These are phyloP conservation scores for Lethrus apterus DNA, from an alignment of 1,140 invertebrate species.

Conservation along the genomic window DNA sequence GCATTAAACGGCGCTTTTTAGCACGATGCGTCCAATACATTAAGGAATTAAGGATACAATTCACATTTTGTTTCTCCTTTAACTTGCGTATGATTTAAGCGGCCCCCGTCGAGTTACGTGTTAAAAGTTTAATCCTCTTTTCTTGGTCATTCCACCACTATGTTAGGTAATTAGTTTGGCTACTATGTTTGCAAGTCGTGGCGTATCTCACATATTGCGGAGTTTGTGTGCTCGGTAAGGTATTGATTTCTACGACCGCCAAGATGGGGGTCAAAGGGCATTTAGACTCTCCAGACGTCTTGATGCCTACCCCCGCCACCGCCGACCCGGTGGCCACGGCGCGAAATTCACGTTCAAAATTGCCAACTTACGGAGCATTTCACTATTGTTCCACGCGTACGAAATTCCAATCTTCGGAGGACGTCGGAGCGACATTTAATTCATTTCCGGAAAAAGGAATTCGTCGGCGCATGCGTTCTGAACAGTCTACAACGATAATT, in stretches of 20 bases:
- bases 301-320: neutral
- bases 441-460: neutral
- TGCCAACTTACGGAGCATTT: neutral
- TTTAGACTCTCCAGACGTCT: constrained; percentile 11
- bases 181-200: too few relatives aligned
- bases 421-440: neutral
- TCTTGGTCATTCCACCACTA: too few relatives aligned
- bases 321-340: neutral
- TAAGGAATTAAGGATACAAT: too few relatives aligned
- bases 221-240: constrained; percentile 25
- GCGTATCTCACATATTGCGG: too few relatives aligned
- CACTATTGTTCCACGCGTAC: neutral
- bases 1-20: too few relatives aligned
- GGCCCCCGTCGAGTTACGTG: too few relatives aligned
- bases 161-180: too few relatives aligned
- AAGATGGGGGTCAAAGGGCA: constrained; percentile 40
- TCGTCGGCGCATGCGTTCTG: constrained; percentile 1
- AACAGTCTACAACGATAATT: neutral
- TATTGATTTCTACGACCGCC: constrained; percentile 39
- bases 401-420: too few relatives aligned
- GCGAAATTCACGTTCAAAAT: neutral
- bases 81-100: too few relatives aligned
- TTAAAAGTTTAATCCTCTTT: too few relatives aligned
- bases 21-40: too few relatives aligned
- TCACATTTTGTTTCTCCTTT: too few relatives aligned